phyloP scores from a whole-genome alignment of 1,140 invertebrate species.

The Drosophila busckii region DNA sequence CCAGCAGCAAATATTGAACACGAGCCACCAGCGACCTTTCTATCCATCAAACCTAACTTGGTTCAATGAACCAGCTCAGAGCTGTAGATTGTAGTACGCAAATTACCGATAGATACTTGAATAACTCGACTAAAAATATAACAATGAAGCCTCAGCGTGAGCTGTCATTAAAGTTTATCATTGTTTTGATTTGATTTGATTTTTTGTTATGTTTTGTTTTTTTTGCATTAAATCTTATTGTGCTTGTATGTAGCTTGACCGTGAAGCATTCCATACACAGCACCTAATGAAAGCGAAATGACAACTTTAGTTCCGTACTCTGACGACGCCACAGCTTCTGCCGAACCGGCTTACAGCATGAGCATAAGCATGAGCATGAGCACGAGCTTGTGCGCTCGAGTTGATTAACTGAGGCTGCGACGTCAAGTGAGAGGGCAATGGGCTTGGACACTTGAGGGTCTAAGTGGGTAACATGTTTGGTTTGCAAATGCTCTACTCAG shows the following conservation, averaged over 20 bases:
- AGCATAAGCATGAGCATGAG: slow-evolving; percentile 8
- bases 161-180: slow-evolving; percentile 47
- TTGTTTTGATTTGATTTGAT: slow-evolving; percentile 12
- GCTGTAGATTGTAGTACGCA: slow-evolving; percentile 47
- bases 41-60: slow-evolving; percentile 20
- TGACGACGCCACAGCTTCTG: slow-evolving; percentile 3
- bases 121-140: slow-evolving; percentile 46
- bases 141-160: slow-evolving; percentile 11
- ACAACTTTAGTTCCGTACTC: slow-evolving; percentile 59
- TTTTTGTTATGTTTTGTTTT: slow-evolving; percentile 9
- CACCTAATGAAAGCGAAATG: slow-evolving; percentile 60
- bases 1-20: slow-evolving; percentile 40
- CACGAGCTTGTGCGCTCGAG: slow-evolving; percentile 11
- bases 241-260: slow-evolving; percentile 56
- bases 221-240: slow-evolving; percentile 70
- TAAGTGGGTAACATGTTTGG: slow-evolving; percentile 63
- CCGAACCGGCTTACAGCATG: slow-evolving; percentile 48
- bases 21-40: slow-evolving; percentile 57
- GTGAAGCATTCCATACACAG: slow-evolving; percentile 54
- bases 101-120: slow-evolving; percentile 68
- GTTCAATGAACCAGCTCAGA: slow-evolving; percentile 65
- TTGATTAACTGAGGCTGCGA: slow-evolving; percentile 25
- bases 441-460: slow-evolving; percentile 53
- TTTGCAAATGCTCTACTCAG: slow-evolving; percentile 52
- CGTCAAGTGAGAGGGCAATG: slow-evolving; percentile 5